phyloP scores from a whole-genome alignment of 2,113 vertebrate genomes.

The Peromyscus polionotus region DNA sequence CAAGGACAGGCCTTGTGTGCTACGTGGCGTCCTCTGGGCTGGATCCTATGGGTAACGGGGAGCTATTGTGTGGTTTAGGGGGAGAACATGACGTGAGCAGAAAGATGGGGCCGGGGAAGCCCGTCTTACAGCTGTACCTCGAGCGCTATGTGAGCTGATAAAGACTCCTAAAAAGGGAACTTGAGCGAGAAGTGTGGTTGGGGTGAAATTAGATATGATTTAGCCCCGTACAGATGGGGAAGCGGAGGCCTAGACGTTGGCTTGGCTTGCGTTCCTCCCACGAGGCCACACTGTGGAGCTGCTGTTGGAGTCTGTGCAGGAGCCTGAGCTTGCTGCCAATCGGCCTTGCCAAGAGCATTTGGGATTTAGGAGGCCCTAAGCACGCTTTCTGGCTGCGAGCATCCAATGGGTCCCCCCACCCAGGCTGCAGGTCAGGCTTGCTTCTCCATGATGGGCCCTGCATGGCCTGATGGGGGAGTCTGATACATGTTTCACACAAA shows the following conservation, averaged over 20 bases:
- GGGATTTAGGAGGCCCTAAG: slow-evolving; percentile 72
- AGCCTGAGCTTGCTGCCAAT: slow-evolving; percentile 37
- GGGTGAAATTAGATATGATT: background rate
- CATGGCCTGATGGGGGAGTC: background rate
- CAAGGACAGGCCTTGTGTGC: background rate
- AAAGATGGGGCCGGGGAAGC: background rate
- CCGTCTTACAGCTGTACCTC: background rate
- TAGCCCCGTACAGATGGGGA: background rate
- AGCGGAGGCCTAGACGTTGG: slow-evolving; percentile 20
- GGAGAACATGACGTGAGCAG: background rate
- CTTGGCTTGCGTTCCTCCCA: background rate
- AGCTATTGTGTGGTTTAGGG: background rate
- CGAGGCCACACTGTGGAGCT: background rate
- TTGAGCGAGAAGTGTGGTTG: background rate
- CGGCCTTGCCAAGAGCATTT: slow-evolving; percentile 37
- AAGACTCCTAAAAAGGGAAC: background rate
- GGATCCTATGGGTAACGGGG: background rate
- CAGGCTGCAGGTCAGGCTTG: background rate
- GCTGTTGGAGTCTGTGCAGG: background rate
- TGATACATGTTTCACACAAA: background rate
- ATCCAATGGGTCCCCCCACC: background rate
- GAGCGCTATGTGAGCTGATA: background rate
- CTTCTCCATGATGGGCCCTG: background rate
- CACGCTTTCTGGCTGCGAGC: slow-evolving; percentile 68
- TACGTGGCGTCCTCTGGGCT: background rate